A percentile compares a stretch with the other conserved stretches of the same genome.
Evolutionary conservation across 2,113 vertebrate species (phyloP).

Genomic region (Pheucticus melanocephalus): DNA sequence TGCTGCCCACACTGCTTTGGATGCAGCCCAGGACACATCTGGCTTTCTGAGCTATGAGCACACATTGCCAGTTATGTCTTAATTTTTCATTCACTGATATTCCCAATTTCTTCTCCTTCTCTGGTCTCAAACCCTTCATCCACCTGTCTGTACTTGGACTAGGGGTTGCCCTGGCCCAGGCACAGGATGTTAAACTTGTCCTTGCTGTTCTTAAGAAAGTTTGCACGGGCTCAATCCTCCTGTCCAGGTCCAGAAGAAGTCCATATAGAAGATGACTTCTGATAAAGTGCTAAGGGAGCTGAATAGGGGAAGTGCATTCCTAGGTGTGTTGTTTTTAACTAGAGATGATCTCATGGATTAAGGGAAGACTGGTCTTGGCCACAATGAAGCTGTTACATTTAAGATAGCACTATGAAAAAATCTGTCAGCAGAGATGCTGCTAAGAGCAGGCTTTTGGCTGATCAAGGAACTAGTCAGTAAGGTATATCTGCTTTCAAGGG

Average conservation of each 20-base stretch:
- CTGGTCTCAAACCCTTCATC: not conserved
- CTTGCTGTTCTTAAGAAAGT: not conserved
- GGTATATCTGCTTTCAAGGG: not conserved
- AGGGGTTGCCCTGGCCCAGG: not conserved
- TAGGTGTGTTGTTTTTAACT: not conserved
- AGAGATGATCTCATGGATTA: not conserved
- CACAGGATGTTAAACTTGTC: not conserved
- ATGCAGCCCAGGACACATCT: not conserved
- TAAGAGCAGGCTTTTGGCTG: not conserved
- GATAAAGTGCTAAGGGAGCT: not conserved
- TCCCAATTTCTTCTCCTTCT: not conserved
- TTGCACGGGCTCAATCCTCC: not conserved
- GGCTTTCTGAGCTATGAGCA: not conserved
- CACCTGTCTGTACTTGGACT: not conserved
- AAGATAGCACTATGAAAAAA: not conserved
- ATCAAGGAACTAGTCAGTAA: not conserved
- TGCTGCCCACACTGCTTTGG: rapidly evolving
- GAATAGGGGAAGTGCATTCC: not conserved
- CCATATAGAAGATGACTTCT: not conserved
- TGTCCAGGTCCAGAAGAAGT: not conserved
- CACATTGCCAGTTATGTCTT: rapidly evolving
- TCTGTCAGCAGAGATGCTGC: not conserved
- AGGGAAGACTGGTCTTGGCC: not conserved
- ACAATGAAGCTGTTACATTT: not conserved
- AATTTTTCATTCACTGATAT: not conserved